phyloP scores from a whole-genome alignment of 2,113 vertebrate genomes.

The Corythoichthys haematopterus region DNA sequence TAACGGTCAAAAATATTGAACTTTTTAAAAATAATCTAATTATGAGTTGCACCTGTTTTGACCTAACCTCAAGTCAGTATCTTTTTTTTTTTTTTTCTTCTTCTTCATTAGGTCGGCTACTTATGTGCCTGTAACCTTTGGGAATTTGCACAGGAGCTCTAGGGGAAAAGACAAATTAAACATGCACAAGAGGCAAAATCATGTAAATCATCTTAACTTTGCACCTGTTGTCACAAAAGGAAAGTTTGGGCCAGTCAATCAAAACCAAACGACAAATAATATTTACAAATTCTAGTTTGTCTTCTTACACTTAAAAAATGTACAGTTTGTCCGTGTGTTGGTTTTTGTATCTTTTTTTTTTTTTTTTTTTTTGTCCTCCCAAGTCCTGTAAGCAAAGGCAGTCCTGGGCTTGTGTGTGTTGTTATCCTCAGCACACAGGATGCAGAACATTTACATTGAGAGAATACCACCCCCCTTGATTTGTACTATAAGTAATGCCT shows the following conservation, averaged over 20 bases:
- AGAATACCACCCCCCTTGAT: constrained; percentile 19
- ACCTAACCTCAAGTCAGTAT: constrained; percentile 30
- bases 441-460: constrained; percentile 26
- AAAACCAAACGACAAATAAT: constrained; percentile 75
- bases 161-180: constrained; percentile 52
- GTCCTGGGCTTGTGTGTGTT: constrained; percentile 47
- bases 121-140: constrained; percentile 37
- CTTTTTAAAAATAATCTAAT: too few relatives aligned
- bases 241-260: constrained; percentile 66
- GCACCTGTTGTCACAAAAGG: constrained; percentile 74
- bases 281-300: constrained; percentile 78
- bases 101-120: not conserved
- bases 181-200: constrained; percentile 44
- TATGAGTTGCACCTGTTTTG: constrained; percentile 6
- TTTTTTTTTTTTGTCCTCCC: constrained; percentile 44
- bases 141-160: constrained; percentile 36
- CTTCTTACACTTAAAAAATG: constrained; percentile 73
- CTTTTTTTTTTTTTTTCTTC: constrained; percentile 26
- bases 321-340: constrained; percentile 68
- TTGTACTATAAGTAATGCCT: constrained; percentile 55
- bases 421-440: constrained; percentile 50
- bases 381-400: constrained; percentile 57
- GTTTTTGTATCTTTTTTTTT: constrained; percentile 42
- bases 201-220: constrained; percentile 58
- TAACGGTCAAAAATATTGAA: too few relatives aligned